A percentile compares a stretch with the other conserved stretches of the same genome.
phyloP scores from a whole-genome alignment of 2,113 vertebrate species.

The Nesogale talazaci region DNA sequence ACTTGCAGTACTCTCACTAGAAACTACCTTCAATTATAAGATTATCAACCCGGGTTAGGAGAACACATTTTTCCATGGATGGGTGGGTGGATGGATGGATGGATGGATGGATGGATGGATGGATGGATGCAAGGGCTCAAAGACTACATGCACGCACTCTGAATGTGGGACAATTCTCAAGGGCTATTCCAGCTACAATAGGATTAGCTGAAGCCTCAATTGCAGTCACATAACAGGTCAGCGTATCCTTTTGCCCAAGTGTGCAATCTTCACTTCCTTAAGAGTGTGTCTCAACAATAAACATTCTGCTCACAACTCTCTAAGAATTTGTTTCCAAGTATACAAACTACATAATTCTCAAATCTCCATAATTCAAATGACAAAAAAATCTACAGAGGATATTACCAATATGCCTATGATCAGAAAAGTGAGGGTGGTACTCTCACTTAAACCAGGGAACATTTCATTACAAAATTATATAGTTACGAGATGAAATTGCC shows the following conservation, averaged over 20 bases:
- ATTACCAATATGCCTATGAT: neutral
- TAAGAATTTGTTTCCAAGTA: conserved; percentile 19
- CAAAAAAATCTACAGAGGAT: neutral
- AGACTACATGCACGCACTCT: too few species aligned
- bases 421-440: neutral
- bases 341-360: neutral
- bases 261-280: neutral
- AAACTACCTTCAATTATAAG: neutral
- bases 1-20: neutral
- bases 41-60: too few species aligned
- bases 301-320: neutral
- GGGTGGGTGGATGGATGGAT: neutral
- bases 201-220: neutral
- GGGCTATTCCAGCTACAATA: neutral
- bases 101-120: neutral
- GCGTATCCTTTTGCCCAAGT: neutral
- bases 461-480: neutral
- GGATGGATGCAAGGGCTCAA: neutral
- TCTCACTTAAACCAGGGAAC: neutral
- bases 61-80: rapidly evolving
- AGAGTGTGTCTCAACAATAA: neutral
- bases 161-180: neutral
- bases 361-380: neutral
- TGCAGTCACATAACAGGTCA: neutral
- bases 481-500: neutral